Percentiles rank a stretch among this genome's conserved stretches.
phyloP scores from a whole-genome alignment of 2,113 vertebrate species.

The Meleagris gallopavo region DNA sequence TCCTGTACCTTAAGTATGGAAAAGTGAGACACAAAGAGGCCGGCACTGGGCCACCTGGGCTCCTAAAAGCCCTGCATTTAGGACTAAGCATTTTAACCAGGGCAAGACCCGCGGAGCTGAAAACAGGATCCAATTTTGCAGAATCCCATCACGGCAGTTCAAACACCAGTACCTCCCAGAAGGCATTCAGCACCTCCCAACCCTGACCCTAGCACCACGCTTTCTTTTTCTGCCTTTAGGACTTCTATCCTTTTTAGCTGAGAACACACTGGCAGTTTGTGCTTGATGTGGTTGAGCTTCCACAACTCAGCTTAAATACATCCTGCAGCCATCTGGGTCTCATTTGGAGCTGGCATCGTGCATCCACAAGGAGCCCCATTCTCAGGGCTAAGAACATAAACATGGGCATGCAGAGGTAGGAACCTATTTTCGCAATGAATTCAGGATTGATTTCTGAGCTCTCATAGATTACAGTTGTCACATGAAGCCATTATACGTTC shows the following conservation, averaged over 20 bases:
- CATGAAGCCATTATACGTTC: neutral
- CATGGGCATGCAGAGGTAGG: neutral
- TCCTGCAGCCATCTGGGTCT: neutral
- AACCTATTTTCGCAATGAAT: neutral
- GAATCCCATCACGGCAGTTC: neutral
- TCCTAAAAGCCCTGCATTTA: neutral
- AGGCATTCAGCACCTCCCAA: neutral
- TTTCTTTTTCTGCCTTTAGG: neutral
- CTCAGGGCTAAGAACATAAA: neutral
- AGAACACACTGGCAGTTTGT: neutral
- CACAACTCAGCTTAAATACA: neutral
- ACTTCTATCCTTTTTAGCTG: neutral
- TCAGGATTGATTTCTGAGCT: neutral
- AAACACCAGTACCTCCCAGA: neutral
- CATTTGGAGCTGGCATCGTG: neutral
- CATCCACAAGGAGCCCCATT: neutral
- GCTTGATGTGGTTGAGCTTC: neutral
- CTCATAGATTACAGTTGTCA: neutral
- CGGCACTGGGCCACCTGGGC: rapidly evolving
- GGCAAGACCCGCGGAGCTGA: neutral
- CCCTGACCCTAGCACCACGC: neutral
- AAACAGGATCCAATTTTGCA: neutral
- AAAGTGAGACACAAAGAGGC: neutral
- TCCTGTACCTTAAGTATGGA: neutral
- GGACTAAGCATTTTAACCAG: neutral